Base-by-base conservation (phyloP, 2,797 vertebrate species). In the Ciconia nigra region DNA sequence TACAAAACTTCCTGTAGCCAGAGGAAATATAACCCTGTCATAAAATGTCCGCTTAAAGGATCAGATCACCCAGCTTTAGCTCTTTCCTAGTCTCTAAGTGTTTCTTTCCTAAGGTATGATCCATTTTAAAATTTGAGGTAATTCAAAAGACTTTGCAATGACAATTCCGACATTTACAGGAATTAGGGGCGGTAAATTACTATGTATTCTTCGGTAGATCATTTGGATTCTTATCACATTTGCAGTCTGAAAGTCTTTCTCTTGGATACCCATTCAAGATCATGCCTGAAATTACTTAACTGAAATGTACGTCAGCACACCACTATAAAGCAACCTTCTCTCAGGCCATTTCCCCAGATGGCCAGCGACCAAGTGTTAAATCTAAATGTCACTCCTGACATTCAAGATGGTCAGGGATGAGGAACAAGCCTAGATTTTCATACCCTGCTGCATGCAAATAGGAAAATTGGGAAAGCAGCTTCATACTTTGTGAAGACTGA, bases 1-100 rank as follows among this genome's bases (percentile, higher is more conserved):
- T 35, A 44, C 69, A 61, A 91, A 95, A 96, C 95, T 97, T 96
- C 94, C 96, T 95, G 72, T 82, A 96, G 76, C 55, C 10, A 22
- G 84, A 95, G 84, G 52, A 94, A 96, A 92, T 54, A 44, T 62
- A 90, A 71, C 24, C 42, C 72, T 54, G 22, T 55, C 33, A 37
- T 87, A 84, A 93, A 95, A 90, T 33, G 39, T 46, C 70, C 2
- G 4, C 37, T 74, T 47, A 33, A 91, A 81, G 41, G 39, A 90
- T 89, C 91, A 59, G 49, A 73, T 84, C 73, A 83, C 37, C 28
- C 57, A 62, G 78, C 41, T 88, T 66, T 54, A 65, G 28, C 42
- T 58, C 14, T 49, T 87, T 87, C 18, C 13, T 71, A 10, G 9
- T 51, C 39, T 86, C 9, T 31, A 72, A 66, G 11, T 51, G 4